Percentiles rank a stretch among this genome's conserved stretches.
phyloP scores from a whole-genome alignment of 2,888 invertebrate genomes.

The Hermaeophaga mercurialis region DNA sequence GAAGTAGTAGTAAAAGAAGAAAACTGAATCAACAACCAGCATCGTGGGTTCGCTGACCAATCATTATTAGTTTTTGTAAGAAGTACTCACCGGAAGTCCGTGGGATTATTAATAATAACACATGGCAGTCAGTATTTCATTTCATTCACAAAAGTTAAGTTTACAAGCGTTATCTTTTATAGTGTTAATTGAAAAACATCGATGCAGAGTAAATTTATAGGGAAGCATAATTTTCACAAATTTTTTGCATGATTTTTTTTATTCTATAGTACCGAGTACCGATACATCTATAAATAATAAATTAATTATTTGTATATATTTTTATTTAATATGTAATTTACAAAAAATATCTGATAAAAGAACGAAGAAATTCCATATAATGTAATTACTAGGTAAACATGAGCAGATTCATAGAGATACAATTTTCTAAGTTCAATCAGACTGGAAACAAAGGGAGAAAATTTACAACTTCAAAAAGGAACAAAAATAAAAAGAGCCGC shows the following conservation, averaged over 20 bases:
- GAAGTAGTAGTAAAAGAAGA: slow-evolving; percentile 3
- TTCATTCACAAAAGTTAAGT: slow-evolving; percentile 28
- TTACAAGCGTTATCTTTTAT: slow-evolving; percentile 27
- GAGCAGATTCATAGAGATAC: not conserved
- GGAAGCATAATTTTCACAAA: no score
- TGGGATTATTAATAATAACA: slow-evolving; percentile 38
- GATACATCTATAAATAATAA: no score
- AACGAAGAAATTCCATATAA: no score
- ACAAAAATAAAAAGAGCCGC: slow-evolving; percentile 5
- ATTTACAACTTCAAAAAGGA: slow-evolving; percentile 10
- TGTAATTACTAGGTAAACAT: no score
- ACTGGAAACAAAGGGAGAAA: slow-evolving; percentile 3
- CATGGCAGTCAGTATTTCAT: slow-evolving; percentile 29
- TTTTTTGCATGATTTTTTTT: no score
- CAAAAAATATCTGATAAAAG: no score
- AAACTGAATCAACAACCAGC: slow-evolving; percentile 8
- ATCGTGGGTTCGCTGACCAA: slow-evolving; percentile 43
- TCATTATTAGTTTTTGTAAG: slow-evolving; percentile 36
- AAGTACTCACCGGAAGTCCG: slow-evolving; percentile 38
- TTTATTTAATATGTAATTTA: no score
- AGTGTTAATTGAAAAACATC: no score
- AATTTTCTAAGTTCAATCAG: not conserved
- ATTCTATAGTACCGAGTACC: no score
- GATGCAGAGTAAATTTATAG: no score
- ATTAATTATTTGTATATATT: no score